Evolutionary conservation across 2,113 vertebrate species (phyloP).

Genomic region (Mustelus asterias): DNA sequence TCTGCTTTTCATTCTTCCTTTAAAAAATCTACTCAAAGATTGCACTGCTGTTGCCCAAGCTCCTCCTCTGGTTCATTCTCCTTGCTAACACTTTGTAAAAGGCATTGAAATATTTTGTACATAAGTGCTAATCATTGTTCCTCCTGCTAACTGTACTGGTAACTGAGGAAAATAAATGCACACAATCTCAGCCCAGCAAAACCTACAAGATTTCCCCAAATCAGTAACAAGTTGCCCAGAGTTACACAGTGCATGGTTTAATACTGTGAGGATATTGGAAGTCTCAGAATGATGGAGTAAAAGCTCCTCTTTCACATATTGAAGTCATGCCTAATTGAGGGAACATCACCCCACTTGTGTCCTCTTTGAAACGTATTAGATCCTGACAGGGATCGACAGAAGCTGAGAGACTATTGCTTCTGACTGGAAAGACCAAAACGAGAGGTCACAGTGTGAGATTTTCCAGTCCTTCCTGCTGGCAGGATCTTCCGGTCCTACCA

Average conservation of each 20-base stretch:
- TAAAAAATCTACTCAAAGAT: background rate
- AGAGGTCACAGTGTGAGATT: background rate
- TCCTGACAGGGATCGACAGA: background rate
- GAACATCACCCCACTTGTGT: background rate
- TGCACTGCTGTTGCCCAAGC: background rate
- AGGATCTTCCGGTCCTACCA: no score
- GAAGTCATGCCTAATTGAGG: background rate
- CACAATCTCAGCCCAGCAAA: background rate
- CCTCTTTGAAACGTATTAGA: background rate
- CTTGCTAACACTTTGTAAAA: background rate
- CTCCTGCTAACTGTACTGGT: background rate
- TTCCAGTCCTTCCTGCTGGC: no score
- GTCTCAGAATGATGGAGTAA: background rate
- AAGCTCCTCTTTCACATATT: background rate
- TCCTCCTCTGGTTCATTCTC: background rate
- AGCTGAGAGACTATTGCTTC: background rate
- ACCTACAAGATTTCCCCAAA: background rate
- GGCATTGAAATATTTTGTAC: background rate
- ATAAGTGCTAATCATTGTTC: background rate
- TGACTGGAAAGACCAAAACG: no score
- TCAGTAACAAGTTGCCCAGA: background rate
- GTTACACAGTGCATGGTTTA: background rate
- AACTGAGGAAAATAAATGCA: background rate
- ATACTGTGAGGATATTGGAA: background rate
- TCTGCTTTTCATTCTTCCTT: background rate